A percentile compares a stretch with the other conserved stretches of the same genome.
Evolutionary conservation across 2,888 invertebrate species (phyloP).

Genomic region (Lepidochitona cinerea): DNA sequence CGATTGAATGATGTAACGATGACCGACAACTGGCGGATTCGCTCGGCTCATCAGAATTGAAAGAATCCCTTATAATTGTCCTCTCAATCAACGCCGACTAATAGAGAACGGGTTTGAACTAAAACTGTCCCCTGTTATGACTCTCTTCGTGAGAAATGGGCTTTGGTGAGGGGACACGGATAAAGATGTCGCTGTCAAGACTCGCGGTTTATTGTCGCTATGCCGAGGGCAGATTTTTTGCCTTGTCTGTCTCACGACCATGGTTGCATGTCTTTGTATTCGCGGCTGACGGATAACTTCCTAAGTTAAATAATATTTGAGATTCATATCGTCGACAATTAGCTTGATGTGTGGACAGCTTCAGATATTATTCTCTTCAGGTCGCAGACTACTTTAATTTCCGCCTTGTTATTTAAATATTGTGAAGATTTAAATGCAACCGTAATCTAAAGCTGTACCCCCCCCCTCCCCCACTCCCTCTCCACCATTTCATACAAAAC

Average conservation of each 20-base stretch:
- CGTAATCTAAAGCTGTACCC: too few relatives aligned
- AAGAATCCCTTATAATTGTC: not conserved
- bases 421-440: too few relatives aligned
- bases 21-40: not conserved
- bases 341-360: not conserved
- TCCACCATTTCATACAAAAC: too few relatives aligned
- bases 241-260: not conserved
- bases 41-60: not conserved
- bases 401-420: too few relatives aligned
- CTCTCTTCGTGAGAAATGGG: not conserved
- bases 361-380: too few relatives aligned
- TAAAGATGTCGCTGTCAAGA: not conserved
- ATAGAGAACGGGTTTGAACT: not conserved
- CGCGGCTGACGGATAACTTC: not conserved
- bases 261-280: not conserved
- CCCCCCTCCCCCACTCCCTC: too few relatives aligned
- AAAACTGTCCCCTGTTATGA: not conserved
- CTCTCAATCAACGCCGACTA: constrained; percentile 3
- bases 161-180: not conserved
- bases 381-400: too few relatives aligned
- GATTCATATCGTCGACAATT: not conserved
- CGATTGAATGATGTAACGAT: not conserved
- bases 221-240: not conserved
- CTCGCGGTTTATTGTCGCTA: not conserved
- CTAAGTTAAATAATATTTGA: not conserved